These are phyloP conservation scores for Platycheirus rosarum DNA, from an alignment of 2,888 invertebrate genomes.

Conservation along the genomic window DNA sequence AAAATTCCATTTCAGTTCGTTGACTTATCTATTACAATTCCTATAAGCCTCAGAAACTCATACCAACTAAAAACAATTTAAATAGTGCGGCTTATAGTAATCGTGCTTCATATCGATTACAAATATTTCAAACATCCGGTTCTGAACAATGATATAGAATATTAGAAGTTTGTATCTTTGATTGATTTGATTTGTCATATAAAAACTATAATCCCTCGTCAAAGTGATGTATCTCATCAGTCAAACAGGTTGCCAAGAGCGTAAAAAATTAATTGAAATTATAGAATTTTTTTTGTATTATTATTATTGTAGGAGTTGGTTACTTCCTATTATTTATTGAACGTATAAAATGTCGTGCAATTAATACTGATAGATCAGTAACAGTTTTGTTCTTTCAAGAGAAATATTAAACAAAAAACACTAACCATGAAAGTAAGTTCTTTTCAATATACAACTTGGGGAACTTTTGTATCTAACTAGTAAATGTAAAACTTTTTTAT, in stretches of 20 bases:
- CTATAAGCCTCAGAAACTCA: too few species aligned
- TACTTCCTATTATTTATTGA: constrained; percentile 21
- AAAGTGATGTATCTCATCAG: not conserved
- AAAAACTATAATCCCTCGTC: constrained; percentile 16
- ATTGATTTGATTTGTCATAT: too few species aligned
- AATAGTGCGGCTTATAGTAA: too few species aligned
- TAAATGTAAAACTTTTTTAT: not conserved
- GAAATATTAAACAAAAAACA: not conserved
- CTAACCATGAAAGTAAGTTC: constrained; percentile 11
- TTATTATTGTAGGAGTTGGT: not conserved
- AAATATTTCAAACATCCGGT: too few species aligned
- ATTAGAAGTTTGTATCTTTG: too few species aligned
- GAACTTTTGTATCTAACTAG: too few species aligned
- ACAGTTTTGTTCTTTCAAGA: constrained; percentile 2
- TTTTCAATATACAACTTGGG: not conserved
- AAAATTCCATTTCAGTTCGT: too few species aligned
- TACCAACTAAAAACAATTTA: too few species aligned
- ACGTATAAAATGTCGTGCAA: constrained; percentile 18
- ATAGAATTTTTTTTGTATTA: too few species aligned
- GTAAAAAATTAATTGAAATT: not conserved
- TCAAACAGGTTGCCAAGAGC: constrained; percentile 11
- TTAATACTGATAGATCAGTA: constrained; percentile 10
- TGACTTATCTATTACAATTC: too few species aligned
- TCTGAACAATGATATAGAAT: too few species aligned
- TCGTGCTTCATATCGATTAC: too few species aligned